phyloP scores from a whole-genome alignment of 2,113 vertebrate species.

The Ginglymostoma cirratum region DNA sequence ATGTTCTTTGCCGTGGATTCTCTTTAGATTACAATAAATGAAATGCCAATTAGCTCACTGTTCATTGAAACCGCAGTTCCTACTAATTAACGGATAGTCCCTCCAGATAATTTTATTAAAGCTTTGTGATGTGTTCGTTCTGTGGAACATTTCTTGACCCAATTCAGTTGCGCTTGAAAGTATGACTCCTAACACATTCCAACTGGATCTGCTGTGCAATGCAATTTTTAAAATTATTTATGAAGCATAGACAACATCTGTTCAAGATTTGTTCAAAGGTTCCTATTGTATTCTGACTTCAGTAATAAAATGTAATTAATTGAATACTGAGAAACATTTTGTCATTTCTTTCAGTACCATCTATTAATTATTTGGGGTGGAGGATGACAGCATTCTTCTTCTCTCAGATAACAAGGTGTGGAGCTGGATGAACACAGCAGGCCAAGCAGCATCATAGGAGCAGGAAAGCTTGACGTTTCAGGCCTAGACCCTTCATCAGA shows the following conservation, averaged over 20 bases:
- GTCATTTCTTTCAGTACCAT: not conserved
- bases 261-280: not conserved
- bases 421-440: too few species aligned
- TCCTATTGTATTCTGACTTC: not conserved
- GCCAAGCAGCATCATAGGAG: too few species aligned
- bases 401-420: too few species aligned
- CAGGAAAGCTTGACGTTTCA: too few species aligned
- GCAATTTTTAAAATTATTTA: not conserved
- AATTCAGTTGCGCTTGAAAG: not conserved
- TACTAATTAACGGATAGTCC: not conserved
- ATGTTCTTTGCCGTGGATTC: not conserved
- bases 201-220: not conserved
- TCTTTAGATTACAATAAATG: not conserved
- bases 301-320: not conserved
- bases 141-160: not conserved
- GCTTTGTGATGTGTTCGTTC: not conserved
- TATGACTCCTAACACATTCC: not conserved
- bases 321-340: not conserved
- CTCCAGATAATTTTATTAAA: not conserved
- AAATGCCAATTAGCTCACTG: not conserved
- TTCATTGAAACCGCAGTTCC: not conserved
- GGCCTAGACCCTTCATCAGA: too few species aligned
- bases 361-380: not conserved
- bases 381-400: not conserved
- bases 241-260: not conserved